Percentiles rank a stretch among this genome's conserved stretches.
Evolutionary conservation across 2,797 vertebrate species (phyloP).

Genomic region (Avahi laniger): DNA sequence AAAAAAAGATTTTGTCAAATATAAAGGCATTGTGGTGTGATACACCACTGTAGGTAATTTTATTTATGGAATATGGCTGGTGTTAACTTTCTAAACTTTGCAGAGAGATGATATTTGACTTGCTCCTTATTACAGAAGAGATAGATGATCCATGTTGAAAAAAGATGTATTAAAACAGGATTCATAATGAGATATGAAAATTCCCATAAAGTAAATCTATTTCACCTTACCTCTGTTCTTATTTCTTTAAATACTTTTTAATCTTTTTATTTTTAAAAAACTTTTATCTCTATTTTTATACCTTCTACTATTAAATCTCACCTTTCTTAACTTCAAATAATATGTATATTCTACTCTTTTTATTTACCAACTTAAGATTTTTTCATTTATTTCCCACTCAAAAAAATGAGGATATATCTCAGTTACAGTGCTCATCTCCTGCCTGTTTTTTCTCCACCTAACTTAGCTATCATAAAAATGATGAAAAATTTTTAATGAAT

Average conservation of each 20-base stretch:
- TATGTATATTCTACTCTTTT: not conserved
- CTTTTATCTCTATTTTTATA: not conserved
- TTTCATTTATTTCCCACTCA: not conserved
- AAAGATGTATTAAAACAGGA: not conserved
- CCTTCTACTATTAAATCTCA: not conserved
- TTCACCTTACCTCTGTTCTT: not conserved
- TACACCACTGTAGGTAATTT: not conserved
- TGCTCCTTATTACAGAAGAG: not conserved
- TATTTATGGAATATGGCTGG: not conserved
- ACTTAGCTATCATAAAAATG: not conserved
- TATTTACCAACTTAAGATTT: not conserved
- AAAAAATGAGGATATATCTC: not conserved
- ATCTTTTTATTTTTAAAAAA: not conserved
- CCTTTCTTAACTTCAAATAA: not conserved
- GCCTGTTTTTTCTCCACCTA: not conserved
- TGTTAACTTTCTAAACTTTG: not conserved
- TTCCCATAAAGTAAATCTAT: not conserved
- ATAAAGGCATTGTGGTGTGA: not conserved
- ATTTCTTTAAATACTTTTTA: not conserved
- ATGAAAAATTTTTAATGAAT: not conserved
- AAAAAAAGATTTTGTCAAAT: not conserved
- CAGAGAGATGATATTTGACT: not conserved
- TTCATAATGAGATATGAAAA: not conserved
- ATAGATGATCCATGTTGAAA: not conserved
- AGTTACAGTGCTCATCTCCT: not conserved